Percentiles rank a stretch among this genome's conserved stretches.
These are phyloP conservation scores for Scaptomyza caliginosa DNA, from an alignment of 2,888 invertebrate species.

Conservation along the genomic window DNA sequence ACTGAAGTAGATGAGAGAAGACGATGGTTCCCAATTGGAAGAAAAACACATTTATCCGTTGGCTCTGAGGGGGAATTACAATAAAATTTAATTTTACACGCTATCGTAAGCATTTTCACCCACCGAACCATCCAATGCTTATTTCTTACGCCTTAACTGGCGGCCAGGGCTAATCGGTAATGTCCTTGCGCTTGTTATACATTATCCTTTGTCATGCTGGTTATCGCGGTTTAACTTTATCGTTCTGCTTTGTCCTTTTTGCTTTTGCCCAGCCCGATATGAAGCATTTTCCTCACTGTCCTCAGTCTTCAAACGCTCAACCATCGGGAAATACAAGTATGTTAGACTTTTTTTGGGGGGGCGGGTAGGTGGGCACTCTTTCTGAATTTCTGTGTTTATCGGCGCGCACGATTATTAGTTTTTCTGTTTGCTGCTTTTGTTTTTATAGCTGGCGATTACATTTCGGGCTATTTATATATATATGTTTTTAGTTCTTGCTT, in stretches of 20 bases:
- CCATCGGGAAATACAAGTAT: constrained; percentile 24
- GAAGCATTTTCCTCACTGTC: constrained; percentile 41
- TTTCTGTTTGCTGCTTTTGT: constrained; percentile 70
- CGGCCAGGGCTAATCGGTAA: constrained; percentile 59
- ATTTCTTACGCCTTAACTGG: constrained; percentile 48
- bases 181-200: constrained; percentile 60
- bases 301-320: not conserved
- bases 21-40: constrained; percentile 30
- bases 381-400: constrained; percentile 72
- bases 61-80: constrained; percentile 56
- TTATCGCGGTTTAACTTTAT: constrained; percentile 79
- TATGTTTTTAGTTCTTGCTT: constrained; percentile 40
- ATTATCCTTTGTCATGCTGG: constrained; percentile 78
- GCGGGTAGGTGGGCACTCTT: not conserved
- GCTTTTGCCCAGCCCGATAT: constrained; percentile 24
- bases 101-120: constrained; percentile 64
- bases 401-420: constrained; percentile 77
- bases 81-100: constrained; percentile 78
- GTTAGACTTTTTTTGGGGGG: not conserved
- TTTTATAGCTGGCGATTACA: constrained; percentile 77
- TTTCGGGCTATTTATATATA: constrained; percentile 52
- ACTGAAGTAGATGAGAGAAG: constrained; percentile 4
- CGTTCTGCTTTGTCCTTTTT: constrained; percentile 57
- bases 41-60: constrained; percentile 46
- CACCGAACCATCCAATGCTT: not conserved